Percentiles rank a stretch among this genome's conserved stretches.
phyloP scores from a whole-genome alignment of 2,888 invertebrate species.

The Stramonita haemastoma region DNA sequence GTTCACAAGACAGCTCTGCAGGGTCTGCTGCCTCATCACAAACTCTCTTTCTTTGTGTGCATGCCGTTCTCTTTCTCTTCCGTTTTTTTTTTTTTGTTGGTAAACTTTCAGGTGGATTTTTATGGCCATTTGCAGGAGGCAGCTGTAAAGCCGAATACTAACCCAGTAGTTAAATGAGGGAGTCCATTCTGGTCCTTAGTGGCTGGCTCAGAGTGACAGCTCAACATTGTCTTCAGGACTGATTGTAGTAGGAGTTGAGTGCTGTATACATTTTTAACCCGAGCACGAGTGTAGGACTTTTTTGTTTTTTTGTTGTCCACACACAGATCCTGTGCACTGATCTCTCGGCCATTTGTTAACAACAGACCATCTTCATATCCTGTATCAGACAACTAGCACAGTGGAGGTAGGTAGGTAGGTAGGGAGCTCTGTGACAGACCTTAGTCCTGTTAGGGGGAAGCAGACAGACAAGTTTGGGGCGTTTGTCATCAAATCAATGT shows the following conservation, averaged over 20 bases:
- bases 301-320: too few relatives aligned
- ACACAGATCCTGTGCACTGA: background rate
- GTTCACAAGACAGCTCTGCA: constrained; percentile 4
- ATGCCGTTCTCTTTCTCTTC: background rate
- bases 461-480: too few relatives aligned
- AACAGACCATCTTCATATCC: background rate
- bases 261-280: background rate
- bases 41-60: background rate
- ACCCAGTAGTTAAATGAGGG: background rate
- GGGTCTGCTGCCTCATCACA: background rate
- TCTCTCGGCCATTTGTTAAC: background rate
- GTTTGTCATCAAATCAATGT: too few relatives aligned
- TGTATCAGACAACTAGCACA: too few relatives aligned
- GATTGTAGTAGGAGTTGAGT: background rate
- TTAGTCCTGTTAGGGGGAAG: too few relatives aligned
- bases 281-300: too few relatives aligned
- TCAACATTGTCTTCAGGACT: too few relatives aligned
- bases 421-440: too few relatives aligned
- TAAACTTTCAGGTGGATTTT: background rate
- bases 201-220: too few relatives aligned
- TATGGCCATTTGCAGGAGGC: background rate
- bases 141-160: background rate
- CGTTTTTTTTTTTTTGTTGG: background rate
- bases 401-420: too few relatives aligned
- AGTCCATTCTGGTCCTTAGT: background rate